phyloP scores from a whole-genome alignment of 2,113 vertebrate genomes.

The Daubentonia madagascariensis region DNA sequence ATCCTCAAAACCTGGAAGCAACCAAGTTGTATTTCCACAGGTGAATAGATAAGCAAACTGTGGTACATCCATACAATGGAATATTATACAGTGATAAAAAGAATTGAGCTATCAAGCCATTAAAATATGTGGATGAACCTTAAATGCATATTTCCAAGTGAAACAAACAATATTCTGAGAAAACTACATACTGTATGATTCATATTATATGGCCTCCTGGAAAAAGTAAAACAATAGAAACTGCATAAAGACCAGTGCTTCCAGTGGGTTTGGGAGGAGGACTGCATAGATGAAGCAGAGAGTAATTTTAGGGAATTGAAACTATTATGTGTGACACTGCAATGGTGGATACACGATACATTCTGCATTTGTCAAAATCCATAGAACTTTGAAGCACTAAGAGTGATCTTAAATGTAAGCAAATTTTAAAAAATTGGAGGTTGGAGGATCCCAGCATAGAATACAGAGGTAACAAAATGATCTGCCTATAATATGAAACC shows the following conservation, averaged over 20 bases:
- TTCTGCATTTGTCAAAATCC: neutral
- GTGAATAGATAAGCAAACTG: neutral
- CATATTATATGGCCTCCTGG: neutral
- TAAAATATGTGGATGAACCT: neutral
- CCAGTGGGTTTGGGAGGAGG: neutral
- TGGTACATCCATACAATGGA: neutral
- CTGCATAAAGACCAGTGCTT: neutral
- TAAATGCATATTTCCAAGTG: neutral
- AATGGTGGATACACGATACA: neutral
- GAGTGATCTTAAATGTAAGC: neutral
- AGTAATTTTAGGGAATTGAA: neutral
- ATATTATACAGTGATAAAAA: neutral
- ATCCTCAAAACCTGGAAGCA: neutral
- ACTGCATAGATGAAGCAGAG: too few relatives aligned
- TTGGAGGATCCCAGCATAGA: neutral
- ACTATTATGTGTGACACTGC: neutral
- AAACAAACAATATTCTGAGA: neutral
- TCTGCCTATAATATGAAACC: neutral
- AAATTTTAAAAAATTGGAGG: neutral
- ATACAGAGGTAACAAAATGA: neutral
- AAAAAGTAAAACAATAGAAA: neutral
- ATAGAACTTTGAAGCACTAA: neutral
- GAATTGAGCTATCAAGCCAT: neutral
- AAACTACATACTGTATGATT: neutral
- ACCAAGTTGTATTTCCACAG: too few relatives aligned